Conservation (phyloP, 2,113 vertebrate species). For the Toxotes chatareus region DNA sequence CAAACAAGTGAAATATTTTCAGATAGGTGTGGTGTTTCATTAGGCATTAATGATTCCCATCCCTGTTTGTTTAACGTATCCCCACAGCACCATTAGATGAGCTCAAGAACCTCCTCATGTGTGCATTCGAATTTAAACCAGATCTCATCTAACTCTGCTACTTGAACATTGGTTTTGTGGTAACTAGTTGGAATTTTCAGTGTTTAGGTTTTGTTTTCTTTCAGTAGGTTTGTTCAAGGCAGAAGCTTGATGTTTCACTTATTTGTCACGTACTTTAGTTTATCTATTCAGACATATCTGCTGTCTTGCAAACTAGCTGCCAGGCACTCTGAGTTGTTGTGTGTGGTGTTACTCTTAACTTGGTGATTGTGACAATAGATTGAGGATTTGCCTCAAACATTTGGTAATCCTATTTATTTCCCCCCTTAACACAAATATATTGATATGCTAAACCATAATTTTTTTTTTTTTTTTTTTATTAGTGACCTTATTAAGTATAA, state of each 20-base stretch:
- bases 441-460: neutral
- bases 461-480: no score
- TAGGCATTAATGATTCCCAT: neutral
- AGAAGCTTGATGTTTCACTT: no score
- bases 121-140: neutral
- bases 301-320: neutral
- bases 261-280: neutral
- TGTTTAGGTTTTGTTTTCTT: neutral
- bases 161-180: neutral
- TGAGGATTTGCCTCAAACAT: neutral
- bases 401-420: neutral
- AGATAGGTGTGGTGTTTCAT: neutral
- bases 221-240: no score
- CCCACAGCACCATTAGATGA: neutral
- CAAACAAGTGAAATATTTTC: slow-evolving; percentile 1
- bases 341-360: neutral
- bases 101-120: neutral
- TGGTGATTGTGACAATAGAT: neutral
- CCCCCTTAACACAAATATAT: neutral
- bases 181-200: neutral
- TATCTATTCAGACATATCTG: neutral
- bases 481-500: neutral
- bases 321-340: neutral
- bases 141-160: neutral
- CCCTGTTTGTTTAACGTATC: neutral